These are phyloP conservation scores for Orchesellides sinensis DNA, from an alignment of 2,888 invertebrate species.

Conservation along the genomic window DNA sequence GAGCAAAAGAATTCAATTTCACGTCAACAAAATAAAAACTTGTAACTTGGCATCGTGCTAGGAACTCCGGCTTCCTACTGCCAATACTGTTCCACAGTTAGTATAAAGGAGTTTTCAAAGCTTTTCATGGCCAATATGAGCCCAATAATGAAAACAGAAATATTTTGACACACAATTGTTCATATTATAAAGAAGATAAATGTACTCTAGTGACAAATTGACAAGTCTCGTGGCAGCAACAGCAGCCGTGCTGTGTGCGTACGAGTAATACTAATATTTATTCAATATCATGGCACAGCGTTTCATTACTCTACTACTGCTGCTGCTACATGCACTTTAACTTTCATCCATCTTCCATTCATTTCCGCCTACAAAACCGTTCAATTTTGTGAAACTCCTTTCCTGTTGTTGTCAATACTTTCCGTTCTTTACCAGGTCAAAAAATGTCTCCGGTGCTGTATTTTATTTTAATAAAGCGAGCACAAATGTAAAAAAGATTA, in stretches of 20 bases:
- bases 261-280: slow-evolving; percentile 50
- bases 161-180: slow-evolving; percentile 63
- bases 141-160: slow-evolving; percentile 61
- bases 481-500: too few relatives aligned
- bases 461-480: too few relatives aligned
- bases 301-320: slow-evolving; percentile 7
- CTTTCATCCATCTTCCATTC: slow-evolving; percentile 54
- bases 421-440: too few relatives aligned
- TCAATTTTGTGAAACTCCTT: too few relatives aligned
- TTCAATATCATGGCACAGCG: slow-evolving; percentile 45
- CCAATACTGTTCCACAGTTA: background rate
- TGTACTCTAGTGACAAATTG: slow-evolving; percentile 61
- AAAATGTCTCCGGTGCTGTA: too few relatives aligned
- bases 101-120: background rate
- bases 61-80: too few relatives aligned
- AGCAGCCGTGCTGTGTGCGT: background rate
- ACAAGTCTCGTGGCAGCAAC: slow-evolving; percentile 52
- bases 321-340: slow-evolving; percentile 19
- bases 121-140: slow-evolving; percentile 13
- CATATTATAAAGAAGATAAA: slow-evolving; percentile 62
- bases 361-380: slow-evolving; percentile 5
- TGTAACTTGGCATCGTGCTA: background rate
- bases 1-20: slow-evolving; percentile 53
- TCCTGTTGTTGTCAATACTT: too few relatives aligned
- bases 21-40: slow-evolving; percentile 35